These are phyloP conservation scores for Copsychus sechellarum DNA, from an alignment of 2,113 vertebrate genomes.

Conservation along the genomic window DNA sequence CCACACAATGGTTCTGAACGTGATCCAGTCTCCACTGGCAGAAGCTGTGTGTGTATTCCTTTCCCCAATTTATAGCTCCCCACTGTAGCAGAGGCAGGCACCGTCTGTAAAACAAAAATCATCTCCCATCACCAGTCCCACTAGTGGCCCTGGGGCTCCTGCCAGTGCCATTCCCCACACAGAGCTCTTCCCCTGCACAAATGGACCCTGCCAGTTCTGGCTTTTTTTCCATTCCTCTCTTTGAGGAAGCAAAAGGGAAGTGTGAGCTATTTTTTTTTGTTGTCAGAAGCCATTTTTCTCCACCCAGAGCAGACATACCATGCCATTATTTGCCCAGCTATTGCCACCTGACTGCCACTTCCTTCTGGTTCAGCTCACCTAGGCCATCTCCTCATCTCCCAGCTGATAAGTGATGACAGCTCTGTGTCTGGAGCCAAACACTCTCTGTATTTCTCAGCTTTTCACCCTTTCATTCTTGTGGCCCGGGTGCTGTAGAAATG, in stretches of 20 bases:
- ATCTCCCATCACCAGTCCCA: background rate
- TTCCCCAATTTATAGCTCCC: background rate
- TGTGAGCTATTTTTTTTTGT: background rate
- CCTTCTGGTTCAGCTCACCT: background rate
- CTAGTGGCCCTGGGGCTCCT: background rate
- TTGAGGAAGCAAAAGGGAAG: background rate
- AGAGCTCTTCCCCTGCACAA: background rate
- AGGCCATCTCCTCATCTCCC: background rate
- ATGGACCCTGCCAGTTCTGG: background rate
- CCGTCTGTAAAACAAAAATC: background rate
- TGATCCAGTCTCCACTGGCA: background rate
- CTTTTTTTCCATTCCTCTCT: background rate
- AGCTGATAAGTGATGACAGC: background rate
- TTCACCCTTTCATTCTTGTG: background rate
- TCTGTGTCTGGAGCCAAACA: background rate
- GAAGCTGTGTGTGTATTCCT: background rate
- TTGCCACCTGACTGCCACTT: background rate
- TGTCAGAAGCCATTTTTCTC: background rate
- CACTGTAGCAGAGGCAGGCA: background rate
- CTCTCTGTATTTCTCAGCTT: background rate
- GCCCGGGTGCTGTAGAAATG: accelerated
- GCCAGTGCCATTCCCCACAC: accelerated
- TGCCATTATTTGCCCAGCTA: background rate
- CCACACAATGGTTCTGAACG: accelerated
- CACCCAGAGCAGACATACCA: background rate